A percentile compares a stretch with the other conserved stretches of the same genome.
These are phyloP conservation scores for Ammodytes marinus DNA, from an alignment of 2,113 vertebrate species.

Conservation along the genomic window DNA sequence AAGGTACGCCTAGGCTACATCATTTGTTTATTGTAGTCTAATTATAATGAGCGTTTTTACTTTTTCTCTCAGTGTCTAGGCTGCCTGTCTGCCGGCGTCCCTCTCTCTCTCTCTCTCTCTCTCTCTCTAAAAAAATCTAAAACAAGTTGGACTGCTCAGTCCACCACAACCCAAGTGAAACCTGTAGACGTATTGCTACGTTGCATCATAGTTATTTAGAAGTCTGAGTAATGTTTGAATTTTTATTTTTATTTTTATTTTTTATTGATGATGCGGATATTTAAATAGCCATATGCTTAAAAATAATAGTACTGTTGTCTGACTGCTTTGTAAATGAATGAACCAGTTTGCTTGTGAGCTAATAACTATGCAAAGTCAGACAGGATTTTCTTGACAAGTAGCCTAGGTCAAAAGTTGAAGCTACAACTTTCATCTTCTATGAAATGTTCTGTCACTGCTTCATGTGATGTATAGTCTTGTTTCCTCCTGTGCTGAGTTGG, in stretches of 20 bases:
- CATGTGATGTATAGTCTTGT: not conserved
- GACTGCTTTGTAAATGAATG: slow-evolving; percentile 59
- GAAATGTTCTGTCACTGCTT: not conserved
- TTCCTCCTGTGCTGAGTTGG: not conserved
- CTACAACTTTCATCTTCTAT: not conserved
- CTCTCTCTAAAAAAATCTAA: not conserved
- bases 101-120: not conserved
- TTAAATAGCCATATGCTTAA: not conserved
- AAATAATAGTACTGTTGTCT: not conserved
- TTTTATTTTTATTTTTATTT: not conserved
- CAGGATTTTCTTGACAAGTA: not conserved
- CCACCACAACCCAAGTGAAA: not conserved
- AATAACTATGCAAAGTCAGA: not conserved
- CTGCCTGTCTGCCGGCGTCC: not conserved
- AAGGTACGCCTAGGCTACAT: slow-evolving; percentile 41
- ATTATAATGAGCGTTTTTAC: no score
- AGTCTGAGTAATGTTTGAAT: not conserved
- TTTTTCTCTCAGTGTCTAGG: not conserved
- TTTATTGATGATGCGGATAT: not conserved
- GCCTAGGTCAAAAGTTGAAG: not conserved
- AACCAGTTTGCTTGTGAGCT: slow-evolving; percentile 10
- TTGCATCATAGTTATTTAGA: not conserved
- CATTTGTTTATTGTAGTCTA: not conserved
- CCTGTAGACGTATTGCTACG: not conserved
- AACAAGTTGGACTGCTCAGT: slow-evolving; percentile 33